These are phyloP conservation scores for Zaprionus bogoriensis DNA, from an alignment of 2,888 invertebrate species.

Conservation along the genomic window DNA sequence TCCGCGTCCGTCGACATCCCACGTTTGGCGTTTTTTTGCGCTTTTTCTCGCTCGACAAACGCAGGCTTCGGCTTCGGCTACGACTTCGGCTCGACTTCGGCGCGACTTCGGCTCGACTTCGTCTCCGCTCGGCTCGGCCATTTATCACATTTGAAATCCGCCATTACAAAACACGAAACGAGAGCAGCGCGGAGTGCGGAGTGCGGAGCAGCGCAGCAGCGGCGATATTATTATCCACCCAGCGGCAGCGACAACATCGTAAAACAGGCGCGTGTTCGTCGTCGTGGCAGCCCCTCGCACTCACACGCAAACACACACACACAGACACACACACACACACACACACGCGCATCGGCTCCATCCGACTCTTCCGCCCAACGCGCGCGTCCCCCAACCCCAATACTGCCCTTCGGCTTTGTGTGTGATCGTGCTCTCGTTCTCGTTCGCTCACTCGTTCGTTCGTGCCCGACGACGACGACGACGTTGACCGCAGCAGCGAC, in stretches of 20 bases:
- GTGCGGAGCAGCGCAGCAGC: constrained; percentile 36
- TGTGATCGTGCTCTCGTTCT: constrained; percentile 59
- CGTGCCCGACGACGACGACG: constrained; percentile 17
- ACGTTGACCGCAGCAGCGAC: constrained; percentile 21
- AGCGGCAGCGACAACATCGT: constrained; percentile 56
- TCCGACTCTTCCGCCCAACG: constrained; percentile 52
- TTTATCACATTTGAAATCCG: constrained; percentile 65
- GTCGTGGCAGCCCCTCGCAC: constrained; percentile 58
- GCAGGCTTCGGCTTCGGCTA: constrained; percentile 39
- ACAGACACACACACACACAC: constrained; percentile 24
- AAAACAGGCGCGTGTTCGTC: constrained; percentile 67
- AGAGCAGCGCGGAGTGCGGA: constrained; percentile 39
- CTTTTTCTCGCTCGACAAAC: constrained; percentile 21
- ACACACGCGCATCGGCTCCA: constrained; percentile 40
- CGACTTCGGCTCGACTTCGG: constrained; percentile 27
- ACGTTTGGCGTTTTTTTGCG: constrained; percentile 64
- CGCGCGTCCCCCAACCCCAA: constrained; percentile 31
- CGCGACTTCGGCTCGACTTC: constrained; percentile 1
- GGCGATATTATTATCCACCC: constrained; percentile 63
- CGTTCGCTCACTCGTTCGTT: constrained; percentile 32
- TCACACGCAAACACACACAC: constrained; percentile 9
- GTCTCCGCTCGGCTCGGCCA: constrained; percentile 21
- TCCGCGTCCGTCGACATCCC: constrained; percentile 80
- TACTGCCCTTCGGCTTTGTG: constrained; percentile 46
- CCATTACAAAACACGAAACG: constrained; percentile 62